Base-by-base conservation (phyloP, 2,888 invertebrate genomes). In the Scaptomyza tumidula region DNA sequence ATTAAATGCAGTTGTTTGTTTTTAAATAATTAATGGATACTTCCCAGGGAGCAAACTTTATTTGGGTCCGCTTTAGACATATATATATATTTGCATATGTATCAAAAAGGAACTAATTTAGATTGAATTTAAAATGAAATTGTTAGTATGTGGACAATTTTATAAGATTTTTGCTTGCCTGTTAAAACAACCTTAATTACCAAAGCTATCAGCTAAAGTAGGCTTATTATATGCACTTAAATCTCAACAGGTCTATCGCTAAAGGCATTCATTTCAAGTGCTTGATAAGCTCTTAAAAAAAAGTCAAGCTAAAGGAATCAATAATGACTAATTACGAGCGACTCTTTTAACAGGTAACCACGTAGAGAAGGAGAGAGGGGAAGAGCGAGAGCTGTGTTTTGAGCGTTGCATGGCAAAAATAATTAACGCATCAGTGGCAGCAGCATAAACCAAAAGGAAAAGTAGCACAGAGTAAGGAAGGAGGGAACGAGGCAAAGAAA, bases 271-370 rank as follows among this genome's bases (percentile, higher is more conserved):
- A 59, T 56, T 43, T 62, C 54, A 60, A 68, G 59, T 59, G 19
- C 55, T 43, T 59, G 39, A 69, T 64, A 75, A 71, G 53, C 71
- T 49, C 50, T 62, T 67, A 59, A 67, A 59, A 59, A 35, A 27
- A 56, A 66, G 61, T 59, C 43, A 11, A 54, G 62, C 55, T 59
- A 44, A 75, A 33, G 60, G 63, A 63, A 75, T 75, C 76, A 68
- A 75, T 75, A 68, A 75, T 68, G 60, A 44, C 63, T 72, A 76
- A 72, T 75, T 75, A 72, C 60, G 6, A 37, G 24, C 24, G 13
- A 39, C 43, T 53, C 24, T 49, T 52, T 31, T 52, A 62, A 57
- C 50, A 57, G 45, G 54, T 39, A 39, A 6, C 11, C 6, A 4
- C 4, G 7, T 16, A n/a, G 27, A 14, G 3, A 14, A n/a, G n/a